Percentiles rank a stretch among this genome's conserved stretches.
Conservation (phyloP, 2,797 vertebrate genomes). For the Gymnodraco acuticeps region DNA sequence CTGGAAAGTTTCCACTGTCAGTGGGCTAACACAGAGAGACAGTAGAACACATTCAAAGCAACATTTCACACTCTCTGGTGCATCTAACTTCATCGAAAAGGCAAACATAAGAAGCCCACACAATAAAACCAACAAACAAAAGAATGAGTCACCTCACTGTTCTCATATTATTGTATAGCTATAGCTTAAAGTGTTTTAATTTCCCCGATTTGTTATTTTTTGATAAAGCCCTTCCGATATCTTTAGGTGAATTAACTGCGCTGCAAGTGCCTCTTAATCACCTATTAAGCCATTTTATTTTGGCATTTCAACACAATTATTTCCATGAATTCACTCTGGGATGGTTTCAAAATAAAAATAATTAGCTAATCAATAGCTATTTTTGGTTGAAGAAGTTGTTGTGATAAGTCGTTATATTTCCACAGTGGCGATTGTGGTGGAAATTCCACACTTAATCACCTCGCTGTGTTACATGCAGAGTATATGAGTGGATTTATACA, state of each 20-base stretch:
- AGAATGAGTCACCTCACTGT: not conserved
- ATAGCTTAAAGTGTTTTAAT: not conserved
- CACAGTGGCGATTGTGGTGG: not conserved
- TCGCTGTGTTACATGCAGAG: not conserved
- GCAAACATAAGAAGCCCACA: not conserved
- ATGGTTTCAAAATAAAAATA: not conserved
- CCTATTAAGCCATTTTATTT: not conserved
- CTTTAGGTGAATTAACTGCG: too few relatives aligned
- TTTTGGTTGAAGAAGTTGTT: not conserved
- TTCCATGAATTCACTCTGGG: not conserved
- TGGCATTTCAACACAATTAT: not conserved
- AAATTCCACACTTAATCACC: not conserved
- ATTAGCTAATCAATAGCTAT: not conserved
- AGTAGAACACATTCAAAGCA: conserved; percentile 16
- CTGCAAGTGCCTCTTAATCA: too few relatives aligned
- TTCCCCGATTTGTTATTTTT: not conserved
- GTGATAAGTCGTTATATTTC: not conserved
- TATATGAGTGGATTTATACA: not conserved
- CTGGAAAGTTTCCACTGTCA: conserved; percentile 19
- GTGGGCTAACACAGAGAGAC: conserved; percentile 29
- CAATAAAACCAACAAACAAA: conserved; percentile 3
- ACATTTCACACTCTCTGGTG: conserved; percentile 17
- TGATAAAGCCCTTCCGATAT: not conserved
- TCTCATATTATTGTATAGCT: not conserved
- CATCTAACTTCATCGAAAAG: not conserved